Evolutionary conservation across 2,888 invertebrate genomes (phyloP).

Genomic region (Drosophila kokeensis): DNA sequence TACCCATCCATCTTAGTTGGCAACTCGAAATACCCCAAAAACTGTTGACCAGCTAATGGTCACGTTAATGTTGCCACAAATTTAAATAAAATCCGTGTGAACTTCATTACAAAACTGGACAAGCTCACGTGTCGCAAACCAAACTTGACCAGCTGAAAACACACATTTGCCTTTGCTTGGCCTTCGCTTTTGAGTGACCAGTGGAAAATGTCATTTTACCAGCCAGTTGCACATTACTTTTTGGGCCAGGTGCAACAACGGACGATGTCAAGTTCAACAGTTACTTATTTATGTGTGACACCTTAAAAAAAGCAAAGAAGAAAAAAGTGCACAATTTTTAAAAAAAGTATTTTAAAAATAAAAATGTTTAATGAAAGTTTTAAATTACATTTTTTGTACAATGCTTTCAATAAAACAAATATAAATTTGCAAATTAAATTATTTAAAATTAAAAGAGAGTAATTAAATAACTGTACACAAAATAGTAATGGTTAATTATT

Average conservation of each 20-base stretch:
- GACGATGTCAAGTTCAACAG: slow-evolving; percentile 39
- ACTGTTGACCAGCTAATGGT: slow-evolving; percentile 38
- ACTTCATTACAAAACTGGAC: slow-evolving; percentile 50
- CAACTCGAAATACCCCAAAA: background rate
- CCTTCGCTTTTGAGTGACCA: slow-evolving; percentile 27
- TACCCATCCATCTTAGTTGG: background rate
- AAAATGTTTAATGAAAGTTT: no score
- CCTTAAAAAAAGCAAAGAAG: background rate
- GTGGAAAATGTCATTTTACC: slow-evolving; percentile 4
- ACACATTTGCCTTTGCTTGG: slow-evolving; percentile 34
- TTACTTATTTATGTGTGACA: background rate
- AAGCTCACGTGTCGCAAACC: slow-evolving; percentile 21
- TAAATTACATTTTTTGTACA: no score
- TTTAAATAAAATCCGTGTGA: slow-evolving; percentile 53
- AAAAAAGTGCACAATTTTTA: background rate
- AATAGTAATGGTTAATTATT: background rate
- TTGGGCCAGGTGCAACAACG: slow-evolving; percentile 11
- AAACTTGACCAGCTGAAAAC: background rate
- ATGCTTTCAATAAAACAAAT: no score
- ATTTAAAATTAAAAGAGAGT: background rate
- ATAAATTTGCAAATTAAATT: background rate
- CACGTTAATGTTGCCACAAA: slow-evolving; percentile 57
- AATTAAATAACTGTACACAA: background rate
- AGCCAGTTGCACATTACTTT: background rate
- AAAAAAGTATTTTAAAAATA: no score